Evolutionary conservation across 2,797 vertebrate genomes (phyloP), one percentile per base, ranked within the genome.

Genomic region (Labeo calbasu): DNA sequence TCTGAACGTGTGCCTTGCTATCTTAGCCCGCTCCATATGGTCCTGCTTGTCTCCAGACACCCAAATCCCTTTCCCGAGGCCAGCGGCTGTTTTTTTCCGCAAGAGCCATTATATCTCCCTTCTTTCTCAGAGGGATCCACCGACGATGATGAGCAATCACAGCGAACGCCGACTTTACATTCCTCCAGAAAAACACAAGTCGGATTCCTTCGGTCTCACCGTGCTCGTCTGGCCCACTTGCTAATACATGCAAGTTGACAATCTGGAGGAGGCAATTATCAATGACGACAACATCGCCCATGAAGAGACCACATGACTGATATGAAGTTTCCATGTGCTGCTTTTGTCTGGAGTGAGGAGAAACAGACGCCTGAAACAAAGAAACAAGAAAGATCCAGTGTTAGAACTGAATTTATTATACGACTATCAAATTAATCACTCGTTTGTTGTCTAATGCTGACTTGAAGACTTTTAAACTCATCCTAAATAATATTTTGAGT

Each of bases 11-110:
- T 92, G 94, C 91, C 92, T 90, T 91, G 93, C 94, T 93, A 92
- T 94, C 93, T 92, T 91, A 91, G 93, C 93, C 92, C 53, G 87
- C 93, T 95, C 94, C 95, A 96, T 95, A 95, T 96, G 95, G 94
- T 93, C 94, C 89, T 91, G 86, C 92, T 92, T 92, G 92, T 95
- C 95, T 96, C 94, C 92, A 94, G 94, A 95, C 95, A 93, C 95
- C 93, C 93, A 93, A 94, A 94, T 94, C 94, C 94, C 95, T 95
- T 92, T 94, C 93, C 94, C 91, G 73, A 89, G 94, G 94, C 94
- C 94, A 93, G 92, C 89, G 93, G 93, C 93, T 94, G 93, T 94
- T 95, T 95, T 94, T 94, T 48, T 36, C 93, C 92, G 91, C 92
- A 81, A 85, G 91, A 94, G 92, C 90, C 92, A 90, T 94, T 92